Percentiles rank a stretch among this genome's conserved stretches.
These are phyloP conservation scores for Acleris emargana DNA, from an alignment of 2,888 invertebrate genomes.

Conservation along the genomic window DNA sequence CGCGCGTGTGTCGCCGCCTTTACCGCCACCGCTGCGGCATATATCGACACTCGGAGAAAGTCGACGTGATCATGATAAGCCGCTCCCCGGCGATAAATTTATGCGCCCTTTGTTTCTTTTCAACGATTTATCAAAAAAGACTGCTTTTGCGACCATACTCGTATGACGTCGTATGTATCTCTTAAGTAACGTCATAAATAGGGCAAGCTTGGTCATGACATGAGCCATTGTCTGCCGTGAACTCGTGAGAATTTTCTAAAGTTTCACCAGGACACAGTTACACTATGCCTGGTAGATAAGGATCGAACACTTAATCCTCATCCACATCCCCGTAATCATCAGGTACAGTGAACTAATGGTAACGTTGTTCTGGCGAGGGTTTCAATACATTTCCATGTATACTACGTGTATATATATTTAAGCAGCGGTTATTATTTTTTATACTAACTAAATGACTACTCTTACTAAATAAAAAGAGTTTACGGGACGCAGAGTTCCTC, in stretches of 20 bases:
- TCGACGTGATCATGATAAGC: slow-evolving; percentile 76
- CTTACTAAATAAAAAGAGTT: too few relatives aligned
- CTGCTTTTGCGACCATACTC: slow-evolving; percentile 52
- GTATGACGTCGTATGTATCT: slow-evolving; percentile 42
- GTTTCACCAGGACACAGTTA: not conserved
- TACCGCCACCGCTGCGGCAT: slow-evolving; percentile 35
- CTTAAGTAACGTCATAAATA: slow-evolving; percentile 51
- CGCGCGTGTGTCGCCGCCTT: slow-evolving; percentile 38
- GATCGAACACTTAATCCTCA: too few relatives aligned
- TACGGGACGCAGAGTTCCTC: too few relatives aligned
- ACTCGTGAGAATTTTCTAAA: slow-evolving; percentile 14
- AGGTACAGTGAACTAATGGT: too few relatives aligned
- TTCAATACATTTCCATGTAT: too few relatives aligned
- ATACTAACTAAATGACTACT: too few relatives aligned
- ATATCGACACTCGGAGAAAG: slow-evolving; percentile 75
- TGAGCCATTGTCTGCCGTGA: slow-evolving; percentile 35
- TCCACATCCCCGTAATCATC: too few relatives aligned
- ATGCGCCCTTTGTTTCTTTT: slow-evolving; percentile 81
- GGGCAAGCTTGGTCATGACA: slow-evolving; percentile 55
- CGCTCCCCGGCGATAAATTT: slow-evolving; percentile 71
- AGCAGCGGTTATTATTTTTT: too few relatives aligned
- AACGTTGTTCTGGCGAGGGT: too few relatives aligned
- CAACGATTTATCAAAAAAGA: slow-evolving; percentile 75
- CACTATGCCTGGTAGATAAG: too few relatives aligned
- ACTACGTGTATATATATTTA: too few relatives aligned